phyloP scores from a whole-genome alignment of 37 sponge, comb jelly and placozoan species.

The Eunapius fragilis region DNA sequence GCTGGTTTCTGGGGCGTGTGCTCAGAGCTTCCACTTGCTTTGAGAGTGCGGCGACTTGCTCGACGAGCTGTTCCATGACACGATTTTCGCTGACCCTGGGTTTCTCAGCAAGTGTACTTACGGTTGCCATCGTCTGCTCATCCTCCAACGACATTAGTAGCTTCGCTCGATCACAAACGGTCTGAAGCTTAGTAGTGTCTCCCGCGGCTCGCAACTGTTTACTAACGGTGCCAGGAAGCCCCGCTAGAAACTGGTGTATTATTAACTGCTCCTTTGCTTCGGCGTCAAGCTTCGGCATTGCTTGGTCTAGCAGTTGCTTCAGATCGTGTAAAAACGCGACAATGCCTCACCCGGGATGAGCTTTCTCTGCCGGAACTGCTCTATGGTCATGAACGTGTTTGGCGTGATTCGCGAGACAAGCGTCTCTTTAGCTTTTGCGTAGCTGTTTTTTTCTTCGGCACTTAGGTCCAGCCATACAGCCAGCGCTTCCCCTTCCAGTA shows the following conservation, averaged over 20 bases:
- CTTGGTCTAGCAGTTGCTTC: constrained; percentile 51
- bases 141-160: constrained; percentile 20
- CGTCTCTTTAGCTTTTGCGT: constrained; percentile 1
- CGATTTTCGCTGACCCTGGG: not conserved
- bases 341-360: constrained; percentile 44
- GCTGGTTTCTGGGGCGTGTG: not conserved
- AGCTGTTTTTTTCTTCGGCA: constrained; percentile 11
- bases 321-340: constrained; percentile 39
- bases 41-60: constrained; percentile 27
- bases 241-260: constrained; percentile 55
- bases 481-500: constrained; percentile 52
- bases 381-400: not conserved
- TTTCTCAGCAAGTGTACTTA: not conserved
- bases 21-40: constrained; percentile 42
- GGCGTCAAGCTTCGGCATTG: constrained; percentile 56
- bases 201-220: constrained; percentile 38
- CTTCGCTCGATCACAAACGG: constrained; percentile 14
- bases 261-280: constrained; percentile 29
- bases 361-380: not conserved
- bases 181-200: constrained; percentile 17
- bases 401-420: not conserved
- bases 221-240: constrained; percentile 26
- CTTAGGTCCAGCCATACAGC: constrained; percentile 51
- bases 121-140: not conserved
- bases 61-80: constrained; percentile 7